Base-by-base conservation (phyloP, 2,888 invertebrate genomes). In the Drosophila aldrichi region DNA sequence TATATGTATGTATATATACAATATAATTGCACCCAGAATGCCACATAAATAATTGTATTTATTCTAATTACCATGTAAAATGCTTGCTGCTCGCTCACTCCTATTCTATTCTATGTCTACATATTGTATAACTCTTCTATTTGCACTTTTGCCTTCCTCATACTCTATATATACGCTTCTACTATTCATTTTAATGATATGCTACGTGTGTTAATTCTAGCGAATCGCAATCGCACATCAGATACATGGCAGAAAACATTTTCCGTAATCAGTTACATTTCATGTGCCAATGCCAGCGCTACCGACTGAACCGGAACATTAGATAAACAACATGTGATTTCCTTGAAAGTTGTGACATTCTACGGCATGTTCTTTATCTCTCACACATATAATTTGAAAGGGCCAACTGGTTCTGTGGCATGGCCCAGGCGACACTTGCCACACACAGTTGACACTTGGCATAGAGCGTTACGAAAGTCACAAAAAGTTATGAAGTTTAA, bases 201-300 rank as follows among this genome's bases (percentile, higher is more conserved):
- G 10, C 25, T 32, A 18, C 18, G 32, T 55, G 34, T 59, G 59
- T 38, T 78, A 34, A 38, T 66, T 74, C 74, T 55, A 77, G 67
- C 78, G 74, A 61, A 73, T 66, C 67, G 54, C 57, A 43, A 58
- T 43, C 60, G 16, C 16, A 57, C 57, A 73, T 67, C 57, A 51
- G 41, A 18, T 36, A 51, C 2, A 34, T 22, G 20, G 9, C 36
- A 22, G 8, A 58, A 74, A 36, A 63, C 51, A 75, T 75, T n/a
- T 40, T 63, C 69, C 70, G 52, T 69, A 36, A 68, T 44, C 74
- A 41, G 49, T 55, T 59, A 51, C 58, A 56, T 59, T 66, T 77
- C 51, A 68, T 58, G 40, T 46, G 58, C 51, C 68, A 70, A 68
- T 70, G 68, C 59, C 70, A 70, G 70, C n/a, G n/a, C 60, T 59